These are phyloP conservation scores for Piaya cayana DNA, from an alignment of 2,113 vertebrate species.

Conservation along the genomic window DNA sequence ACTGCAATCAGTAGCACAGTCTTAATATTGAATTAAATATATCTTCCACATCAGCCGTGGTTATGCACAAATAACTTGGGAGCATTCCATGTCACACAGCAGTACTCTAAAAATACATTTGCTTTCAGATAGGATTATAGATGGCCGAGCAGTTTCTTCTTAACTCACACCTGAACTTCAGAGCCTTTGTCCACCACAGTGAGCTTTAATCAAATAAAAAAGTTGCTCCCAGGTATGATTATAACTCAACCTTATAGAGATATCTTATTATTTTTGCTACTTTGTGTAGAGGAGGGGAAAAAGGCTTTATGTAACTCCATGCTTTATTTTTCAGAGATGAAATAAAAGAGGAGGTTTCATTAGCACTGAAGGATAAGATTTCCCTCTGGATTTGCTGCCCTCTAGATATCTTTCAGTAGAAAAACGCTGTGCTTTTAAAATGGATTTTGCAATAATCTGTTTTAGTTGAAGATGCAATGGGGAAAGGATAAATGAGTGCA, in stretches of 20 bases:
- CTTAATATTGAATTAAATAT: neutral
- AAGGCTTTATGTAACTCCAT: neutral
- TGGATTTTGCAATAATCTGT: constrained; percentile 31
- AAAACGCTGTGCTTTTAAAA: constrained; percentile 50
- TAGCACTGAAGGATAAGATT: constrained; percentile 53
- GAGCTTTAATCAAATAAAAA: constrained; percentile 41
- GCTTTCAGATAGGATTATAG: neutral
- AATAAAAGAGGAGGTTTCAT: constrained; percentile 31
- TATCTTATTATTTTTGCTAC: neutral
- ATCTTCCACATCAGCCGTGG: neutral
- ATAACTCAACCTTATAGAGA: neutral
- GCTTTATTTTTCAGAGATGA: constrained; percentile 39
- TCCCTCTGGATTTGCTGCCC: constrained; percentile 66
- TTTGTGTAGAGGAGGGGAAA: neutral
- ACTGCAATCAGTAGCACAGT: neutral
- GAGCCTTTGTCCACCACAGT: neutral
- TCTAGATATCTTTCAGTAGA: constrained; percentile 64
- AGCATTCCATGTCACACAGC: neutral
- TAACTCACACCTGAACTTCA: constrained; percentile 34
- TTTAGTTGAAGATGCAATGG: neutral
- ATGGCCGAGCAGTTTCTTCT: neutral
- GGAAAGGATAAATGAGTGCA: neutral
- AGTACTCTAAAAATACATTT: neutral
- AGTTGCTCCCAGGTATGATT: neutral
- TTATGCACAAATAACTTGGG: neutral